Evolutionary conservation across 2,113 vertebrate genomes (phyloP).

Genomic region (Mustelus asterias): DNA sequence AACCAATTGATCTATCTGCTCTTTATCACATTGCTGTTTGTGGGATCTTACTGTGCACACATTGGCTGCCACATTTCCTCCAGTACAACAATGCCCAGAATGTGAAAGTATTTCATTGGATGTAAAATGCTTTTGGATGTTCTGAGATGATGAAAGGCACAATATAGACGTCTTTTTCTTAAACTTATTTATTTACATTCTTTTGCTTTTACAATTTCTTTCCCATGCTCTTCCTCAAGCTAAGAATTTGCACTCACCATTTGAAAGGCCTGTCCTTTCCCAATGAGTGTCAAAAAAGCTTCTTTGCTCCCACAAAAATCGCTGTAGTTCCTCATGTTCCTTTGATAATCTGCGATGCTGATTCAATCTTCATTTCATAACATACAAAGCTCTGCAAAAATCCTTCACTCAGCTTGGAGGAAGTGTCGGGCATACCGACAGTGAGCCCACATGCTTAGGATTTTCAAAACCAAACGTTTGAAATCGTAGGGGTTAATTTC

Average conservation of each 20-base stretch:
- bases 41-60: neutral
- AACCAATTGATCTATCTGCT: neutral
- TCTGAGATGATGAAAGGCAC: neutral
- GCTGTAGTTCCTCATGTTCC: neutral
- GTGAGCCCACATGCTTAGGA: neutral
- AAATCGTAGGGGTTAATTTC: neutral
- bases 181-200: conserved; percentile 48
- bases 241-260: neutral
- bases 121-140: neutral
- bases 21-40: neutral
- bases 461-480: neutral
- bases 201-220: conserved; percentile 48
- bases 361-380: neutral
- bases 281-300: neutral
- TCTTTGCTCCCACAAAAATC: neutral
- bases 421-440: neutral
- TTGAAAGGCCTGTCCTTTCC: neutral
- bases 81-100: neutral
- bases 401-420: neutral
- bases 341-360: neutral
- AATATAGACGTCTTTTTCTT: neutral
- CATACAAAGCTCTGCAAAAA: neutral
- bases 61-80: neutral
- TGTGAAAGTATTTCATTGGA: neutral
- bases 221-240: neutral